Evolutionary conservation across 2,888 invertebrate species (phyloP).

Genomic region (Plebejus argus): DNA sequence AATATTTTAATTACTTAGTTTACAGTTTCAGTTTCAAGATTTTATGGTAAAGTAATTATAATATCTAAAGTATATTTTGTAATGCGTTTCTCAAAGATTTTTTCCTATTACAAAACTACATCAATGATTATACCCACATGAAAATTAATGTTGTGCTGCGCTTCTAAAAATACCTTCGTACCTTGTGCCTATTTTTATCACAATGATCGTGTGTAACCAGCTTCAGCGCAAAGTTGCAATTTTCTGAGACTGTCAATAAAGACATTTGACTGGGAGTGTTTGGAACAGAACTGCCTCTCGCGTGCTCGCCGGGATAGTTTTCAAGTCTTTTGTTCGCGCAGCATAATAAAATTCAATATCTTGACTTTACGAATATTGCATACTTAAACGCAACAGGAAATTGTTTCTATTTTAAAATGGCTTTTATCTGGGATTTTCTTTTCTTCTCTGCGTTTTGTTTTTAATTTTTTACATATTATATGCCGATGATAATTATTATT

Average conservation of each 20-base stretch:
- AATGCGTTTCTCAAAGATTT: background rate
- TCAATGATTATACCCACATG: background rate
- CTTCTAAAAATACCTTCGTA: background rate
- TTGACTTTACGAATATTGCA: conserved; percentile 30
- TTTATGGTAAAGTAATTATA: background rate
- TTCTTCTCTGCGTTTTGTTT: background rate
- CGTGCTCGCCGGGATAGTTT: conserved; percentile 2
- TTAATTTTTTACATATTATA: background rate
- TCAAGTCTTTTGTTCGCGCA: conserved; percentile 18
- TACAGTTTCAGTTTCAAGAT: no score
- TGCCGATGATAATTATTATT: no score
- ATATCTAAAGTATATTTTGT: background rate
- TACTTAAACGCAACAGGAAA: conserved; percentile 29
- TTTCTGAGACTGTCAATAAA: conserved; percentile 25
- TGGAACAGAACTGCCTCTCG: conserved; percentile 7
- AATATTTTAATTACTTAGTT: no score
- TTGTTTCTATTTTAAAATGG: conserved; percentile 25
- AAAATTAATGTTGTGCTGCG: no score
- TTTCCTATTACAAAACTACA: background rate
- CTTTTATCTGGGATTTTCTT: background rate
- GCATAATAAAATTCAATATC: conserved; percentile 30
- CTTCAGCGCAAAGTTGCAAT: conserved; percentile 12
- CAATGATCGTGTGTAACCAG: background rate
- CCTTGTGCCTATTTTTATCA: background rate
- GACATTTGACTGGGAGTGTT: conserved; percentile 23